Evolutionary conservation across 1,140 invertebrate genomes (phyloP).

Genomic region (Cotesia glomerata): DNA sequence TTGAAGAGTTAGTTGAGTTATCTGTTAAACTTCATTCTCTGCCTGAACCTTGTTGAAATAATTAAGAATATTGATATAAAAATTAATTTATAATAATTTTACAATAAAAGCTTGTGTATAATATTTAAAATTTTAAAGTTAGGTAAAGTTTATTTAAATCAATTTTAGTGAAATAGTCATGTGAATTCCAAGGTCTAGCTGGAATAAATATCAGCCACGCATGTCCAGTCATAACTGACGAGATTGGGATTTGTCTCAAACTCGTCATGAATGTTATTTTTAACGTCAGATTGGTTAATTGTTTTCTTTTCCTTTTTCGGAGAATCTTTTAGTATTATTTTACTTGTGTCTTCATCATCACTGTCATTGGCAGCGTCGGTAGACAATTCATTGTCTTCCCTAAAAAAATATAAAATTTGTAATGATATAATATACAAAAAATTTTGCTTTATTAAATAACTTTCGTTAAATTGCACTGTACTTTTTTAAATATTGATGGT

Average conservation of each 20-base stretch:
- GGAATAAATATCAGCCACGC: conserved; percentile 36
- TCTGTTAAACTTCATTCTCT: conserved; percentile 3
- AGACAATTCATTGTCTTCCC: conserved; percentile 27
- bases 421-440: not conserved
- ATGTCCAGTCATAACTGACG: conserved; percentile 48
- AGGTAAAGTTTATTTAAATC: not conserved
- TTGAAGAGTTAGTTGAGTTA: conserved; percentile 51
- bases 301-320: not conserved
- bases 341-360: conserved; percentile 22
- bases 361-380: conserved; percentile 29
- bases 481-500: too few relatives aligned
- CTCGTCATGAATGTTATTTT: not conserved
- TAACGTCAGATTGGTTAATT: not conserved
- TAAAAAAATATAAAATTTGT: conserved; percentile 32
- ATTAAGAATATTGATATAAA: not conserved
- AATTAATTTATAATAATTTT: too few relatives aligned
- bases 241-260: conserved; percentile 33
- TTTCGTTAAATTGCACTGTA: too few relatives aligned
- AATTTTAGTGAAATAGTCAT: not conserved
- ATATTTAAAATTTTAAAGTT: too few relatives aligned
- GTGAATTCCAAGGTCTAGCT: not conserved
- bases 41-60: not conserved
- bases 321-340: not conserved
- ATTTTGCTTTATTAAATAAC: too few relatives aligned
- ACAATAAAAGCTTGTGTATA: too few relatives aligned